Conservation (phyloP, 2,113 vertebrate genomes). For the Crotalus viridis region DNA sequence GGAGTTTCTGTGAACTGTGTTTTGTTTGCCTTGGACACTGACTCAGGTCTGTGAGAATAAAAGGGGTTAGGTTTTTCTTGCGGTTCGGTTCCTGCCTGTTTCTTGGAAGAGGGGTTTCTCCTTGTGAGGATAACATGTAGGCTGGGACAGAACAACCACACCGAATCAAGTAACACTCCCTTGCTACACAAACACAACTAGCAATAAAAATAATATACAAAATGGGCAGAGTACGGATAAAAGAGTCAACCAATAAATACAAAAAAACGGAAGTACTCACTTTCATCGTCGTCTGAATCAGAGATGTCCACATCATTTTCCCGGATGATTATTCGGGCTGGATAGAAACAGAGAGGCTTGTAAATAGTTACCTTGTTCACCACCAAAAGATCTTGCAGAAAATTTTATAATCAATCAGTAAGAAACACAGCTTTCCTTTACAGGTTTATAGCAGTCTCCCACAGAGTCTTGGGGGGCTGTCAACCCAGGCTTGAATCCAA, state of each 20-base stretch:
- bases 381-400: background rate
- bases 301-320: conserved; percentile 90
- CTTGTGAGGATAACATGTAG: too few relatives aligned
- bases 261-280: conserved; percentile 70
- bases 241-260: background rate
- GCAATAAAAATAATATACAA: background rate
- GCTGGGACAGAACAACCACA: too few relatives aligned
- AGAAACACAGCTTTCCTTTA: background rate
- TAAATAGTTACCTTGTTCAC: background rate
- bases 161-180: background rate
- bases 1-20: too few relatives aligned
- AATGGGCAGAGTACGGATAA: background rate
- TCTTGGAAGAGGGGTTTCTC: too few relatives aligned
- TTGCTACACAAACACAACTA: background rate
- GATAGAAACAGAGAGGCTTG: conserved; percentile 28
- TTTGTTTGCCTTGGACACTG: too few relatives aligned
- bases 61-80: too few relatives aligned
- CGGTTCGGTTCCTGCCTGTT: too few relatives aligned
- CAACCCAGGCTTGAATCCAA: background rate
- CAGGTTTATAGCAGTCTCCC: background rate
- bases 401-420: background rate
- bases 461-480: background rate
- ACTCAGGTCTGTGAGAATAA: too few relatives aligned
- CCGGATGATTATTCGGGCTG: conserved; percentile 82
- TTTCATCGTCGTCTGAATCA: conserved; percentile 92